Percentiles rank a stretch among this genome's conserved stretches.
Evolutionary conservation across 2,888 invertebrate species (phyloP).

Genomic region (Strigamia crassipes): DNA sequence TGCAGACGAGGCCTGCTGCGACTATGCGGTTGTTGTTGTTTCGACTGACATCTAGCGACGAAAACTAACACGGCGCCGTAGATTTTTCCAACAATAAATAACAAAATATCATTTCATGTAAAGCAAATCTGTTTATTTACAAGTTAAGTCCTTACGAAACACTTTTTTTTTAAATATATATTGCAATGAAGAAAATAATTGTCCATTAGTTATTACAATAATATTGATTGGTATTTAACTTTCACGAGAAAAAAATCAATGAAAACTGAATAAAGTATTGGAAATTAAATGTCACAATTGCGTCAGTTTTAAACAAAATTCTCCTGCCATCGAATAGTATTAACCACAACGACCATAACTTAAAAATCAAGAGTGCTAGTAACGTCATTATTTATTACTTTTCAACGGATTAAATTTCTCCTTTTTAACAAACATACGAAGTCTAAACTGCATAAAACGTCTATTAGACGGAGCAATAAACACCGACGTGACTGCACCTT

Average conservation of each 20-base stretch:
- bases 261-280: neutral
- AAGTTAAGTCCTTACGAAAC: neutral
- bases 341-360: neutral
- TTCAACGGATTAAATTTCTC: neutral
- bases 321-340: neutral
- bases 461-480: neutral
- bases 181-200: neutral
- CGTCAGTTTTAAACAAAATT: neutral
- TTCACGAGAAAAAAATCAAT: neutral
- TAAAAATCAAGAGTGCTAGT: neutral
- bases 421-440: neutral
- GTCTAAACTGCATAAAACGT: neutral
- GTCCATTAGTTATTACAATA: neutral
- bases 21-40: neutral
- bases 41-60: neutral
- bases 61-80: neutral
- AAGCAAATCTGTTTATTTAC: neutral
- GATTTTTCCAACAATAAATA: neutral
- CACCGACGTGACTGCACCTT: neutral
- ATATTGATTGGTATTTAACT: neutral
- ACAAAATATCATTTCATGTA: neutral
- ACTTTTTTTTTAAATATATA: neutral
- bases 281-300: neutral
- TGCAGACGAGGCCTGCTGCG: slow-evolving; percentile 15
- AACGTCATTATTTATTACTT: slow-evolving; percentile 15